Percentiles rank a stretch among this genome's conserved stretches.
phyloP scores from a whole-genome alignment of 2,113 vertebrate genomes.

The Dipodomys stephensi region DNA sequence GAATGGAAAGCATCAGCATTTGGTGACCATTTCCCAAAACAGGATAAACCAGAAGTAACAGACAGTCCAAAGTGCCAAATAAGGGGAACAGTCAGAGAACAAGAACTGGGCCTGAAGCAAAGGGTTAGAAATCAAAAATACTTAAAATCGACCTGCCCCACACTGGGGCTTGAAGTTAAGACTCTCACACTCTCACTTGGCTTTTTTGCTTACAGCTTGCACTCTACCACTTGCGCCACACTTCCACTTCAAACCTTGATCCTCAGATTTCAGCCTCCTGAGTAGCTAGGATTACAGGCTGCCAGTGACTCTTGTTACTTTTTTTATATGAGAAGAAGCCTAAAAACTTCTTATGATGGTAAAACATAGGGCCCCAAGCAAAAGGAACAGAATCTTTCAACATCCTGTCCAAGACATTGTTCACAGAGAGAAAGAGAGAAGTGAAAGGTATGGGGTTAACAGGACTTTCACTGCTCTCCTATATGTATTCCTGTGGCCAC shows the following conservation, averaged over 20 bases:
- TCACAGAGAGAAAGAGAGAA: neutral
- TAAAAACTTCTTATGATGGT: constrained; percentile 28
- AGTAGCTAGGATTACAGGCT: no score
- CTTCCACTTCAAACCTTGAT: no score
- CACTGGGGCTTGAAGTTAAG: no score
- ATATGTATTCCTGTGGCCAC: neutral
- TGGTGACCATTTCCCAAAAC: neutral
- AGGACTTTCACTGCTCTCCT: neutral
- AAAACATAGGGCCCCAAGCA: neutral
- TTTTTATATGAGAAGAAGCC: neutral
- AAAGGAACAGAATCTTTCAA: neutral
- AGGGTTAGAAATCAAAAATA: constrained; percentile 1
- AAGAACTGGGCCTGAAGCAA: neutral
- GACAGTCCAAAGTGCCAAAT: neutral
- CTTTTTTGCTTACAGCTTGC: no score
- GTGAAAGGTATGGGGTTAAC: neutral
- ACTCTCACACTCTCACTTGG: no score
- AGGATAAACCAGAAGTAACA: neutral
- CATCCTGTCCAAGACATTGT: neutral
- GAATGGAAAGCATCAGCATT: neutral
- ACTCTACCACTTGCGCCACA: no score
- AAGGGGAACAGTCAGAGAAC: neutral
- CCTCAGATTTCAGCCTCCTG: no score
- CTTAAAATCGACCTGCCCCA: no score
- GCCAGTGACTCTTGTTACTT: neutral